Evolutionary conservation across 2,797 vertebrate genomes (phyloP), one percentile per base, ranked within the genome.

Genomic region (Telmatherina bonti): DNA sequence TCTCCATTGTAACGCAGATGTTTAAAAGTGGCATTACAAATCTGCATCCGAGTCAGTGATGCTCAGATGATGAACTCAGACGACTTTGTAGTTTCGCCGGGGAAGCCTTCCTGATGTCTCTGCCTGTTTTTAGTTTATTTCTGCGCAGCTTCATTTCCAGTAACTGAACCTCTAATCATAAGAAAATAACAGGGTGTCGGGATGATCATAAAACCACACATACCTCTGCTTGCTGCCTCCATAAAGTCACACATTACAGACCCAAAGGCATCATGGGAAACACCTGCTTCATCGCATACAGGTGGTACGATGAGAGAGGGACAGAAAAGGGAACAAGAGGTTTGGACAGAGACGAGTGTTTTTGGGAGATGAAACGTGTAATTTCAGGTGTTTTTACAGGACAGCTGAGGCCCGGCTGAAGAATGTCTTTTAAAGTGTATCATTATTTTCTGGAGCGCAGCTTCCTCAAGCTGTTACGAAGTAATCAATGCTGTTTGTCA

Each of bases 251-350:
- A 78, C 70, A 87, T 89, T 88, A 85, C 36, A 74, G 83, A 69
- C 62, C 71, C 64, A 78, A 68, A 5, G 60, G 78, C 76, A 85
- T 86, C 76, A 88, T 75, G 78, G 74, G 88, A 89, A 89, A 91
- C 87, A 92, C 88, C 86, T 91, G 88, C 82, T 91, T 91, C 63
- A 27, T 43, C 67, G 74, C 24, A 53, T 62, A 82, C 83, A 90
- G 86, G 87, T 83, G 78, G 80, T 75, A 31, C 0, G 27, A 60
- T 60, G 62, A 67, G 30, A 67, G 64, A 59, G 68, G 36, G 38
- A 63, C n/a, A 41, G 24, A 15, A 29, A 12, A 7, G 13, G 13
- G 62, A 41, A 24, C n/a, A 18, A 4, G 1, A 1, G 67, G 51
- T 60, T 62, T 60, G 45, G 62, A 58, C n/a, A 8, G 20, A 53